Base-by-base conservation (phyloP, 1,140 invertebrate genomes). In the Drosophila melanica region DNA sequence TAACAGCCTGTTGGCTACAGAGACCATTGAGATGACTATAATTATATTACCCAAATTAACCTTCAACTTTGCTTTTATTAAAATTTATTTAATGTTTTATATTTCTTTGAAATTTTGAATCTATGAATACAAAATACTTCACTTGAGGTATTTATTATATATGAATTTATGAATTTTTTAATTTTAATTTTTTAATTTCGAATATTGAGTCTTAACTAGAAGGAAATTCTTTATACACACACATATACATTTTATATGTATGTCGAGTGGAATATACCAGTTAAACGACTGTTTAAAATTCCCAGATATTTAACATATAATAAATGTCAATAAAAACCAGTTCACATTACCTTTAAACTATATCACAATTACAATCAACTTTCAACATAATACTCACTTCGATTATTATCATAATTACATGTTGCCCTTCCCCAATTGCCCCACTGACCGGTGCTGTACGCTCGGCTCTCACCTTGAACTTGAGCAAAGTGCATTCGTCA, bases 401-500 rank as follows among this genome's bases (percentile, higher is more conserved):
- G 9, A 37, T 58, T 27, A 44, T 44, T 30, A 16, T 11, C 27
- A 23, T 48, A 47, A 60, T 48, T 47, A 60, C 44, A 23, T 35
- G 30, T 48, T 37, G 44, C 58, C 58, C 44, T 60, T 60, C 27
- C 27, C 27, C 14, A 33, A 45, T 6, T 62, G 59, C 33, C 41
- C 59, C 45, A 50, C 33, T 51, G 35, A 41, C 18, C 39, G 30
- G 20, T 30, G 37, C 12, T 4, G 5, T 33, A 7, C 7, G 14
- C 30, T 58, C 27, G 10, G 11, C 23, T 14, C 27, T 58, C 51
- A 77, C 81, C 81, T 84, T 84, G 81, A 84, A 84, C 81, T 84
- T 84, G 81, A 41, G 51, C 45, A 30, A 39, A 85, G 79, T 84
- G 77, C 64, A 73, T 39, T 44, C 37, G 44, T 14, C 47, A 41